These are phyloP conservation scores for Phocoena phocoena DNA, from an alignment of 2,113 vertebrate genomes.

Conservation along the genomic window DNA sequence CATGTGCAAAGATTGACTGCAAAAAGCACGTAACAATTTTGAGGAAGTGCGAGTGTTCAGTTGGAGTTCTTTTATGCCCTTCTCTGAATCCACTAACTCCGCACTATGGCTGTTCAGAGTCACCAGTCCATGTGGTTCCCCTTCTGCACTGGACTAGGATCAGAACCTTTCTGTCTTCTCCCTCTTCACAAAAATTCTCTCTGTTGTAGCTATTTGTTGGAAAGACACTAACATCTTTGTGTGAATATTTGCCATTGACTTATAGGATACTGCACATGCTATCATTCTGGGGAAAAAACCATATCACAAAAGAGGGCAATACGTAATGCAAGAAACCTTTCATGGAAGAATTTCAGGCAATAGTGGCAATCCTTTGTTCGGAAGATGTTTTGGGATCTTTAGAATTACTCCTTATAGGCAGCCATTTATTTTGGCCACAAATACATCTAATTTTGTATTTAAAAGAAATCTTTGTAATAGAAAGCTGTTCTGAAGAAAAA, in stretches of 20 bases:
- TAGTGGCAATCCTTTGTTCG: not conserved
- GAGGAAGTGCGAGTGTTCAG: not conserved
- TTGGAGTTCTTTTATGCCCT: not conserved
- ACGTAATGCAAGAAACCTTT: not conserved
- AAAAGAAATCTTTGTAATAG: not conserved
- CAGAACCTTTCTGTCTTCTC: not conserved
- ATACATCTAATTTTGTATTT: not conserved
- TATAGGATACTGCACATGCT: not conserved
- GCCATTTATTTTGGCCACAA: not conserved
- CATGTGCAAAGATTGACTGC: not conserved
- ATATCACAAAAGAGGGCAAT: not conserved
- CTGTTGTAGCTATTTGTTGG: not conserved
- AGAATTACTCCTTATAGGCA: not conserved
- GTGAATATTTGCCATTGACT: not conserved
- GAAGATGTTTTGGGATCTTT: not conserved
- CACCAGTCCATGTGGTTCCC: too few relatives aligned
- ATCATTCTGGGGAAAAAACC: not conserved
- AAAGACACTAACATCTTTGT: not conserved
- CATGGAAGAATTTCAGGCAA: not conserved
- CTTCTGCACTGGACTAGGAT: not conserved
- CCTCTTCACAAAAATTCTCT: not conserved
- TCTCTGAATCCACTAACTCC: not conserved
- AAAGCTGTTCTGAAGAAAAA: slow-evolving; percentile 1
- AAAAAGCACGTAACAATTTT: not conserved
- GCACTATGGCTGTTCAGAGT: not conserved